These are phyloP conservation scores for Chrysolina americana DNA, from an alignment of 2,888 invertebrate species.

Conservation along the genomic window DNA sequence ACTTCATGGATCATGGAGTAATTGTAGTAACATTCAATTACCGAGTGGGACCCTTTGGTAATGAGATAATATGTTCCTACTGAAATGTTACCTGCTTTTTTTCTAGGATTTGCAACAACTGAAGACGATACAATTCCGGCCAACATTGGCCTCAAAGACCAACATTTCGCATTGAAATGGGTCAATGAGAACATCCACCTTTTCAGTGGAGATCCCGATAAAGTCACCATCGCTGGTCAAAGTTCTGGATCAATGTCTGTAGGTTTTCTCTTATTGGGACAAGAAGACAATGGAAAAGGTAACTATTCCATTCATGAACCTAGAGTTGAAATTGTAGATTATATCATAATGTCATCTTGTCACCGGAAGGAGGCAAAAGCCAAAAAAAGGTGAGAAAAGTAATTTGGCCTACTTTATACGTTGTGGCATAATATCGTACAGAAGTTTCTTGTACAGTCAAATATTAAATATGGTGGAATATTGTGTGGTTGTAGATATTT, in stretches of 20 bases:
- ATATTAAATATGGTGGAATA: no score
- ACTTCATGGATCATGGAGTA: slow-evolving; percentile 75
- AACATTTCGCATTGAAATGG: slow-evolving; percentile 80
- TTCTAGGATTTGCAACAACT: slow-evolving; percentile 76
- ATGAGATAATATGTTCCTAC: neutral
- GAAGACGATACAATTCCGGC: slow-evolving; percentile 78
- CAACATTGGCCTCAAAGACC: slow-evolving; percentile 83
- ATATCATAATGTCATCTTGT: no score
- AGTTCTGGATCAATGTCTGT: slow-evolving; percentile 78
- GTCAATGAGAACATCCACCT: slow-evolving; percentile 75
- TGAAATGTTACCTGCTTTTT: neutral
- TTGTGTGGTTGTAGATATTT: no score
- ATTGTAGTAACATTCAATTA: slow-evolving; percentile 80
- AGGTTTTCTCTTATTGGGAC: slow-evolving; percentile 37
- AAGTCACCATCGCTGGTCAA: slow-evolving; percentile 77
- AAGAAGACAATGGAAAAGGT: neutral
- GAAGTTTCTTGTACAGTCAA: no score
- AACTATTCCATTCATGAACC: no score
- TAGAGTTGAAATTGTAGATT: no score
- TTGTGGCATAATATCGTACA: no score
- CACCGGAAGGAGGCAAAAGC: no score
- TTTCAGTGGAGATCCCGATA: slow-evolving; percentile 80
- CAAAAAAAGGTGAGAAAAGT: no score
- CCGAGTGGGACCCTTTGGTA: slow-evolving; percentile 78
- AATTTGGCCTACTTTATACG: no score